Conservation (phyloP, 1,140 invertebrate species). For the Dreissena rostriformis region DNA sequence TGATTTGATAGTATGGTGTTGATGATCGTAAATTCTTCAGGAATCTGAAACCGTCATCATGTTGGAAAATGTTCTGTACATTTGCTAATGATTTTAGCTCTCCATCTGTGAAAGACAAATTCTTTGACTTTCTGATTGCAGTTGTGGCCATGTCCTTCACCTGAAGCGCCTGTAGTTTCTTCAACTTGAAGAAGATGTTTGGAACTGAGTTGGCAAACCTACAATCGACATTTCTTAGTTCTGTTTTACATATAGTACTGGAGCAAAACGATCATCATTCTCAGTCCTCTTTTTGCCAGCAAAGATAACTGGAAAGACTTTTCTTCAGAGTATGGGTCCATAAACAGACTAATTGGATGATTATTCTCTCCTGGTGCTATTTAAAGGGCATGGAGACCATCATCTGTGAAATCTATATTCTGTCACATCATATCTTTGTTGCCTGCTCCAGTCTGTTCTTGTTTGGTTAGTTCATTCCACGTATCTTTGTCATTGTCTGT, state of each 20-base stretch:
- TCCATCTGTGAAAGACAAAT: conserved; percentile 24
- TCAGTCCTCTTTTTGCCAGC: conserved; percentile 41
- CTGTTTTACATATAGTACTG: conserved; percentile 58
- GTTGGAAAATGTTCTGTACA: conserved; percentile 35
- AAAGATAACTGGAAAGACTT: conserved; percentile 57
- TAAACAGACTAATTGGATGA: conserved; percentile 53
- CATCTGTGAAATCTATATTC: conserved; percentile 49
- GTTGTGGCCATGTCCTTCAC: conserved; percentile 42
- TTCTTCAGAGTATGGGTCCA: conserved; percentile 57
- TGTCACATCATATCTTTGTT: conserved; percentile 55
- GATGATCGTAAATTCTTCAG: conserved; percentile 53
- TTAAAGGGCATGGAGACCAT: conserved; percentile 53
- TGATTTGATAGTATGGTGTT: conserved; percentile 55
- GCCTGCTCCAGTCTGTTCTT: conserved; percentile 36
- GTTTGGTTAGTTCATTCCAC: conserved; percentile 39
- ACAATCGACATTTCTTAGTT: conserved; percentile 52
- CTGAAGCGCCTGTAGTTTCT: conserved; percentile 59
- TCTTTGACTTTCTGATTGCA: conserved; percentile 53
- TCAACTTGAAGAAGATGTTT: conserved; percentile 63
- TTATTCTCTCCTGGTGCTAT: conserved; percentile 58
- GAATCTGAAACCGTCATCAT: conserved; percentile 61
- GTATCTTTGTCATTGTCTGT: conserved; percentile 19
- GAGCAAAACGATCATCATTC: conserved; percentile 24
- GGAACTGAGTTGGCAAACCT: conserved; percentile 50
- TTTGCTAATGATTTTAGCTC: conserved; percentile 32